These are phyloP conservation scores for Heliconius nattereri DNA, from an alignment of 1,140 invertebrate genomes.

Conservation along the genomic window DNA sequence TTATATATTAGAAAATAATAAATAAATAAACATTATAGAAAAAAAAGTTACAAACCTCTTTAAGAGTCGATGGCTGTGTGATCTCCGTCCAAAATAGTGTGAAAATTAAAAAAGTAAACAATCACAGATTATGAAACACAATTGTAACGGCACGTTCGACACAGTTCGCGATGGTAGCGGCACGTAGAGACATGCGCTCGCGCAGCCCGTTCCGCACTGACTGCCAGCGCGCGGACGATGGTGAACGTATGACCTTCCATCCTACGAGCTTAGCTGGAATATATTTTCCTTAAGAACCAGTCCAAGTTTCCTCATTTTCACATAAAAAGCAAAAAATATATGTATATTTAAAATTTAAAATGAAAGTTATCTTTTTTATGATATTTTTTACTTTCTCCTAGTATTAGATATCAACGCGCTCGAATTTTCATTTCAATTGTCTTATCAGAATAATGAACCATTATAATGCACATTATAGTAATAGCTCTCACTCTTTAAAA, in stretches of 20 bases:
- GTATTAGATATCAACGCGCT: slow-evolving; percentile 37
- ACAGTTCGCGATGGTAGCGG: slow-evolving; percentile 56
- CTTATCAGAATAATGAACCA: neutral
- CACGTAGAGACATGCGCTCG: slow-evolving; percentile 61
- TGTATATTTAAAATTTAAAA: neutral
- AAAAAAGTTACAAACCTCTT: slow-evolving; percentile 58
- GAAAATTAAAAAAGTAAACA: slow-evolving; percentile 68
- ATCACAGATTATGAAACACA: slow-evolving; percentile 75
- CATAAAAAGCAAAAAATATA: neutral
- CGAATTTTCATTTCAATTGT: slow-evolving; percentile 16
- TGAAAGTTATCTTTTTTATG: neutral
- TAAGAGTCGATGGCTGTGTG: slow-evolving; percentile 55
- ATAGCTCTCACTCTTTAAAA: neutral
- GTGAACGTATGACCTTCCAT: slow-evolving; percentile 65
- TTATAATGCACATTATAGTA: neutral
- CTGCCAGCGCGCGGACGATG: slow-evolving; percentile 45
- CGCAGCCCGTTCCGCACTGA: slow-evolving; percentile 68
- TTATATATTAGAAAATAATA: neutral
- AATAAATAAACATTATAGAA: slow-evolving; percentile 28
- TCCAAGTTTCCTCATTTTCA: slow-evolving; percentile 10
- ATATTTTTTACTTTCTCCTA: neutral
- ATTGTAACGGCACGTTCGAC: slow-evolving; percentile 67
- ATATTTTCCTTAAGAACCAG: slow-evolving; percentile 54
- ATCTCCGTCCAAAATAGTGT: slow-evolving; percentile 51
- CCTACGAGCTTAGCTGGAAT: slow-evolving; percentile 69